Base-by-base conservation (phyloP, 2,113 vertebrate species). In the Hippopotamus amphibius region DNA sequence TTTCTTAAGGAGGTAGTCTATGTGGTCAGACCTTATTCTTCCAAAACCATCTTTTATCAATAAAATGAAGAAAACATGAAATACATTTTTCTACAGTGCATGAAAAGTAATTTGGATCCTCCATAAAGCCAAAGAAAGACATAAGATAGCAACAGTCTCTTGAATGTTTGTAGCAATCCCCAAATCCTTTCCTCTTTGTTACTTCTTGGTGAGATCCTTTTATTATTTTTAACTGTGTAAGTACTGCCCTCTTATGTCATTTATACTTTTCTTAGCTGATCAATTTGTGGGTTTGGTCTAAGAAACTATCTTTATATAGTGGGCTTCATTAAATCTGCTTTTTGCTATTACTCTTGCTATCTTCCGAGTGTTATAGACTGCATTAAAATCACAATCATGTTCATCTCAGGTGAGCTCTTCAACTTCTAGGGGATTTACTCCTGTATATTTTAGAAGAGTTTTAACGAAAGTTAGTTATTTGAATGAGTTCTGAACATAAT, bases 1-100 rank as follows among this genome's bases (percentile, higher is more conserved):
- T 63, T 77, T 84, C 26, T 93, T 89, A 96, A 76, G 33, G 14
- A 69, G 37, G 16, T 76, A 26, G 13, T 94, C 80, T 80, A 13
- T 86, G 50, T 85, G 41, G 7, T 76, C 37, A 79, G 72, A 26
- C 5, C 41, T 88, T 96, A 66, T 15, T 88, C 63, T 92, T 94
- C n/a, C 12, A 69, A 86, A 94, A 74, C 33, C 48, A 61, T 74
- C 46, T 92, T 65, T 79, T 76, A 57, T 57, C 21, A 19, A 19
- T 57, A 90, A 90, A 96, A 53, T 84, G 63, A 77, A 66, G 74
- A 61, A 89, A 76, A 15, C 21, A 19, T 82, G 68, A 84, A 59
- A 76, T 72, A 46, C 9, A n/a, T 83, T 92, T 92, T 87, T 66
- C 53, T 84, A 21, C 5, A 93, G 33, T 95, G 41, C n/a, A 43